Base-by-base conservation (phyloP, 1,140 invertebrate species). In the Nasonia vitripennis region DNA sequence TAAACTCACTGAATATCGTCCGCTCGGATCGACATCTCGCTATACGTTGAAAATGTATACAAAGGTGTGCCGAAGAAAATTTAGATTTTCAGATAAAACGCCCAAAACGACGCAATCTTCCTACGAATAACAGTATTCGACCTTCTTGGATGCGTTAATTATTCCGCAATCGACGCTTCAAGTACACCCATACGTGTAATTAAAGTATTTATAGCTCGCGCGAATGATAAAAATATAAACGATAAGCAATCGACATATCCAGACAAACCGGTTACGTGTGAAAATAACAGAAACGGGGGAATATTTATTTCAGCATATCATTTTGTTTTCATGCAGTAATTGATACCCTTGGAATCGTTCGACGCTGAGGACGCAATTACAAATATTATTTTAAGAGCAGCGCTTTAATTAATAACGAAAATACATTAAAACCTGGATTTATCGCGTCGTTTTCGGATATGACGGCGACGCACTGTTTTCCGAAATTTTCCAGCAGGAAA, bases 341-440 rank as follows among this genome's bases (percentile, higher is more conserved):
- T 68, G 87, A 86, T 86, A 87, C 87, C 74, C 34, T 14, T 12
- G 4, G 23, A 12, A 37, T 41, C 27, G 34, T 37, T 75, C 73
- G 11, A 75, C 68, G 20, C 17, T 45, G 41, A 45, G 41, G 41
- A 9, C 9, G 9, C 41, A 45, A 45, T 9, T 45, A 45, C 41
- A 45, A 45, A 45, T 45, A 45, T 45, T 9, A 45, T 45, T 45
- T 45, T 45, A 45, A 45, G 41, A 45, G 41, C 41, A 45, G 20
- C 5, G 17, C 6, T 20, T 62, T 62, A 7, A 62, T 62, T n/a
- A n/a, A 62, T 62, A 62, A 62, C 20, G 20, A 20, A 62, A 62
- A n/a, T 17, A 62, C 17, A 6, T 20, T 20, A 62, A 62, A 20
- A 20, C 6, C 20, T 62, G 55, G 17, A 62, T 62, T 62, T n/a